Evolutionary conservation across 1,140 invertebrate species (phyloP).

Genomic region (Diorhabda elongata): DNA sequence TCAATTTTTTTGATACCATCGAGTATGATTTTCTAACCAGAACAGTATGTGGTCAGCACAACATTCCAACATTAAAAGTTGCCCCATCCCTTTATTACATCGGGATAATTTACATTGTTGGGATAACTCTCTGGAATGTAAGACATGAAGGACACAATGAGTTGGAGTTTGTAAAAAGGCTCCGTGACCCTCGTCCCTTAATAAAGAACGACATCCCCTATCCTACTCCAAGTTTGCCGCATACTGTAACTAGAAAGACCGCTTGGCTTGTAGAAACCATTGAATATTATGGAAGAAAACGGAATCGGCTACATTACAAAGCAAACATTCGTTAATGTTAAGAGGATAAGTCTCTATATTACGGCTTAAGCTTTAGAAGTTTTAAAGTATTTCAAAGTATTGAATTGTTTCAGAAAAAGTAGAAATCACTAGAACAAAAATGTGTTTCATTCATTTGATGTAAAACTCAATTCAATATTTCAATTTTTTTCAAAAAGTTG

Average conservation of each 20-base stretch:
- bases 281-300: neutral
- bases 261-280: neutral
- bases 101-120: neutral
- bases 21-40: no score
- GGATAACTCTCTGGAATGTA: constrained; percentile 2
- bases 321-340: no score
- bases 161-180: neutral
- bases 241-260: neutral
- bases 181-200: neutral
- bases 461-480: no score
- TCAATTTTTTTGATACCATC: no score
- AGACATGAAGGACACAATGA: constrained; percentile 2
- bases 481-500: no score
- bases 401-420: no score
- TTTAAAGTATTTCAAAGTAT: no score
- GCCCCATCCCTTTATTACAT: neutral
- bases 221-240: neutral
- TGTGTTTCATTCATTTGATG: no score
- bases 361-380: no score
- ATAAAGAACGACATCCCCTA: neutral
- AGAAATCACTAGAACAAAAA: no score
- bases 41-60: neutral
- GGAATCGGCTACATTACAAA: no score
- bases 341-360: no score
- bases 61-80: neutral